Base-by-base conservation (phyloP, 2,113 vertebrate species). In the Hyaena hyaena region DNA sequence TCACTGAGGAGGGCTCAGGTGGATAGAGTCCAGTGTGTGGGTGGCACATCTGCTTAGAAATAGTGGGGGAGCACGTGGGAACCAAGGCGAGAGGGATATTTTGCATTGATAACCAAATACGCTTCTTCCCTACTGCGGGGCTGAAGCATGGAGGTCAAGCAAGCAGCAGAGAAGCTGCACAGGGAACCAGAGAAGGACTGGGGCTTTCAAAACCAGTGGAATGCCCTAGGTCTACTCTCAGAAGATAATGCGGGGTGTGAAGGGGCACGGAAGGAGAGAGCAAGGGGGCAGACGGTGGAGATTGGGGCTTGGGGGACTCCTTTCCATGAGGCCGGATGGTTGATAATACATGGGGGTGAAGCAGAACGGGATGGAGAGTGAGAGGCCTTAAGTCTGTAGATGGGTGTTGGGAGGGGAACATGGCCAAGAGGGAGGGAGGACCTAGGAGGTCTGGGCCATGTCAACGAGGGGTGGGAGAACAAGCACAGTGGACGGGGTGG, bases 81-180 rank as follows among this genome's bases (percentile, higher is more conserved):
- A 77, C 6, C 77, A 89, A 76, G 48, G 50, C 10, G 9, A 16
- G 96, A 35, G 83, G 71, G 83, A 53, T 69, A 73, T 23, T 88
- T 76, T 5, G 10, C 50, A 65, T 17, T 24, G 48, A n/a, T 17
- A 26, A 28, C 24, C 48, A 28, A 79, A 4, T 16, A 16, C 26
- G 26, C 24, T 69, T 53, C 33, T 15, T 17, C 66, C 82, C 4
- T 43, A 63, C 12, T 31, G 7, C 28, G 28, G 11, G 26, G 31
- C 69, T 85, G 65, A 76, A 80, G 35, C 65, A 55, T 12, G 15
- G 33, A 28, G n/a, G 24, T 23, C 26, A 15, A 50, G n/a, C 4
- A 5, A 8, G 8, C 2, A 12, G 19, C 0, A 2, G 48, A 31
- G 31, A 81, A 39, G 39, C 53, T 23, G 21, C 5, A 7, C 4